Evolutionary conservation across 2,113 vertebrate species (phyloP), one percentile per base, ranked within the genome.

Genomic region (Ivindomyrus marchei): DNA sequence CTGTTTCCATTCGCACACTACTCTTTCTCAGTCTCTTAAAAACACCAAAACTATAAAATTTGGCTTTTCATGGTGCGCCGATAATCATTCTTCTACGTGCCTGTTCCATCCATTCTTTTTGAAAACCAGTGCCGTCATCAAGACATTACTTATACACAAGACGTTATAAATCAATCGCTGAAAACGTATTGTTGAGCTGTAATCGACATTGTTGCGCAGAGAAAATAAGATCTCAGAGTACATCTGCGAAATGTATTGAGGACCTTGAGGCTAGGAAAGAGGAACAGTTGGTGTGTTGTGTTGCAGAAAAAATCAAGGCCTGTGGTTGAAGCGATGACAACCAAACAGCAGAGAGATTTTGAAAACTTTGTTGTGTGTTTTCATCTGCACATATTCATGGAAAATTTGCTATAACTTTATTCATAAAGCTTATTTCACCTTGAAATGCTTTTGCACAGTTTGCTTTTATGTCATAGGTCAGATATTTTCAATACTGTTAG

Each of bases 1-100:
- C 93, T 94, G 94, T 94, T 93, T 94, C 89, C 50, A 90, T 66
- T 90, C 21, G 21, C 83, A n/a, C 15, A 47, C 83, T 85, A 24
- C 39, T 47, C 42, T 85, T 47, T 85, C 46, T 47, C 21, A 27
- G 24, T 24, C 45, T 46, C 19, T 85, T 47, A 85, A 47, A 47
- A n/a, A 85, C 45, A 47, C 42, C 36, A n/a, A 85, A 85, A 46
- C 83, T 85, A 47, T 46, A 47, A 47, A 85, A 49, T 46, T 85
- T 85, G 21, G 83, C 83, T 85, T 85, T 47, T 85, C 42, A 10
- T 21, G 45, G 83, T 24, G 83, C 1, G 9, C 42, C 5, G 21
- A 85, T 27, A 85, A 85, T 46, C 42, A 46, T 45, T 85, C 42
- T 47, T 85, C 36, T 42, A 45, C 83, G 3, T 46, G 83, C 19